phyloP scores from a whole-genome alignment of 1,140 invertebrate species.

The Lasioglossum albipes region DNA sequence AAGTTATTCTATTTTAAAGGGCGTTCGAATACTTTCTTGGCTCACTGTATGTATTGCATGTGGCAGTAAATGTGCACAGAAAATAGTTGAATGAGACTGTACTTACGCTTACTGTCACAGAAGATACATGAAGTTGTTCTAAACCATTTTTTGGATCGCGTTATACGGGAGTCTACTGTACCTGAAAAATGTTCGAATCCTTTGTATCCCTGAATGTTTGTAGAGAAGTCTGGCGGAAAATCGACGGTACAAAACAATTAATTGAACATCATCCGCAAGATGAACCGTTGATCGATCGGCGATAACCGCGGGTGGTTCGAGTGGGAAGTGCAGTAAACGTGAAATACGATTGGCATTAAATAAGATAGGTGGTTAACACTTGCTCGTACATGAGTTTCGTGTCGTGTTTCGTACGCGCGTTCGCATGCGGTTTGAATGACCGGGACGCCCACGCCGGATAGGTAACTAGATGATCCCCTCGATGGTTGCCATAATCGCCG shows the following conservation, averaged over 20 bases:
- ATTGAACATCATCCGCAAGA: slow-evolving; percentile 13
- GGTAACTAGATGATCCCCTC: slow-evolving; percentile 6
- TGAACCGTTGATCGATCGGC: slow-evolving; percentile 33
- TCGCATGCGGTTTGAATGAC: slow-evolving; percentile 35
- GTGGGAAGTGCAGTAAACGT: slow-evolving; percentile 32
- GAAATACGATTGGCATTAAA: slow-evolving; percentile 63
- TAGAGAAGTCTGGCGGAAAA: slow-evolving; percentile 34
- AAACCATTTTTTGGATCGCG: too few relatives aligned
- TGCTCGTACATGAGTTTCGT: slow-evolving; percentile 38
- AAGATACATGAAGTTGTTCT: too few relatives aligned
- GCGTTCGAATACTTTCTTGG: too few relatives aligned
- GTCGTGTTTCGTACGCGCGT: slow-evolving; percentile 26
- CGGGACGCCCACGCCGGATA: slow-evolving; percentile 40
- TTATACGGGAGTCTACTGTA: too few relatives aligned
- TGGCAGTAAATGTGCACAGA: too few relatives aligned
- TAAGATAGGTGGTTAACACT: slow-evolving; percentile 57
- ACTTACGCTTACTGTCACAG: too few relatives aligned
- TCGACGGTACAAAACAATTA: slow-evolving; percentile 17
- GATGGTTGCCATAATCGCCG: background rate
- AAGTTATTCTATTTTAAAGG: too few relatives aligned
- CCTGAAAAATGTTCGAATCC: too few relatives aligned
- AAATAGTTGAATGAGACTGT: too few relatives aligned
- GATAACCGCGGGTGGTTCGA: slow-evolving; percentile 21
- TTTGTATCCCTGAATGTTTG: too few relatives aligned
- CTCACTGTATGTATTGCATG: too few relatives aligned